Percentiles rank a stretch among this genome's conserved stretches.
Evolutionary conservation across 2,888 invertebrate species (phyloP).

Genomic region (Hyalella azteca): DNA sequence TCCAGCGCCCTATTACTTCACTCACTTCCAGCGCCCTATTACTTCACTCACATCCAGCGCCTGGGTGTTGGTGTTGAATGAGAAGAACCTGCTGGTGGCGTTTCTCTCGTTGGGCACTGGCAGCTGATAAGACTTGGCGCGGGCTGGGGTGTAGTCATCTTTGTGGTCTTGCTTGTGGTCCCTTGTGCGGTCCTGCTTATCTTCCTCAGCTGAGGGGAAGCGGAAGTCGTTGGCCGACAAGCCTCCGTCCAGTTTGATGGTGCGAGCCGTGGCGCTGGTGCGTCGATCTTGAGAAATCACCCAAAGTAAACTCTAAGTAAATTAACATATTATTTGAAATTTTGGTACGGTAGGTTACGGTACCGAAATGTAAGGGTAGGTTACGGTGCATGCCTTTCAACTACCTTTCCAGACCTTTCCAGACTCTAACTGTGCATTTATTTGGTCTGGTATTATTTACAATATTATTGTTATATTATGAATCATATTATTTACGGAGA

Average conservation of each 20-base stretch:
- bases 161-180: not conserved
- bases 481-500: too few relatives aligned
- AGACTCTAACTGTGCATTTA: not conserved
- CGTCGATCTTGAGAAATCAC: not conserved
- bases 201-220: not conserved
- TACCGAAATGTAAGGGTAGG: not conserved
- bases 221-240: constrained; percentile 17
- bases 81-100: constrained; percentile 41
- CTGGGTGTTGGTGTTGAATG: constrained; percentile 36
- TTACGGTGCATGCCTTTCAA: not conserved
- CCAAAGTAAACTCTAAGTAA: not conserved
- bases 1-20: not conserved
- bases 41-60: constrained; percentile 42
- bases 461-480: not conserved
- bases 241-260: not conserved
- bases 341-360: too few relatives aligned
- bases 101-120: constrained; percentile 23
- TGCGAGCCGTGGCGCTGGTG: constrained; percentile 25
- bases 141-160: not conserved
- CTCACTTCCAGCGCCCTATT: constrained; percentile 42
- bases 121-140: constrained; percentile 2
- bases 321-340: not conserved
- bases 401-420: not conserved
- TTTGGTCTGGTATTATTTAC: not conserved
- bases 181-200: not conserved